phyloP scores from a whole-genome alignment of 1,140 invertebrate species.

The Aphelinus atriplicis region DNA sequence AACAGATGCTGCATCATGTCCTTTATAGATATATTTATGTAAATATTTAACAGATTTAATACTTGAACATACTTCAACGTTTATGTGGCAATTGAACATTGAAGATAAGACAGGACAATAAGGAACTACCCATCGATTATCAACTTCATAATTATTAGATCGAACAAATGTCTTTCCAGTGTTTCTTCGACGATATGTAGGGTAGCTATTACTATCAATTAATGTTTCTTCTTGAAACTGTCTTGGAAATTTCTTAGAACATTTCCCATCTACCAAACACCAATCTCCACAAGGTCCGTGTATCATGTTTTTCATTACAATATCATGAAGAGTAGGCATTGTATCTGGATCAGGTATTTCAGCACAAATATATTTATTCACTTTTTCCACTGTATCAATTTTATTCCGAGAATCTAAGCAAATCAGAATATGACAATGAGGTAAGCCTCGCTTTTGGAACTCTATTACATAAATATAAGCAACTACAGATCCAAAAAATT shows the following conservation, averaged over 20 bases:
- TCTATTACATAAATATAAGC: conserved; percentile 15
- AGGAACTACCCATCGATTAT: conserved; percentile 52
- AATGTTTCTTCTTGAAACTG: conserved; percentile 48
- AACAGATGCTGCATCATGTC: conserved; percentile 30
- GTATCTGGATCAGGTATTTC: conserved; percentile 64
- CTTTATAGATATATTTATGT: conserved; percentile 33
- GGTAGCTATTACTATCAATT: conserved; percentile 51
- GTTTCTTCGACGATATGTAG: conserved; percentile 35
- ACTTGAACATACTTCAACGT: conserved; percentile 28
- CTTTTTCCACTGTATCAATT: background rate
- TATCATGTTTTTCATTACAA: conserved; percentile 60
- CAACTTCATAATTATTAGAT: conserved; percentile 31
- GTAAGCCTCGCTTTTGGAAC: conserved; percentile 52
- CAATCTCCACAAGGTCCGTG: conserved; percentile 48
- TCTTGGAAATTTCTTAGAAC: conserved; percentile 56
- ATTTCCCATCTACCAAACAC: conserved; percentile 54
- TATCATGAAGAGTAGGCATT: conserved; percentile 56
- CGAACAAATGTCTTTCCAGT: conserved; percentile 22
- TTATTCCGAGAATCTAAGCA: background rate
- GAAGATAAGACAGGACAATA: conserved; percentile 31
- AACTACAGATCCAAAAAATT: conserved; percentile 8
- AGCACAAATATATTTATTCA: conserved; percentile 50
- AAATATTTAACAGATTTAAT: conserved; percentile 28
- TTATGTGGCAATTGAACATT: conserved; percentile 34
- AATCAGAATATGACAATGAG: conserved; percentile 49